phyloP scores from a whole-genome alignment of 2,797 vertebrate species.

The Pteronotus mesoamericanus region DNA sequence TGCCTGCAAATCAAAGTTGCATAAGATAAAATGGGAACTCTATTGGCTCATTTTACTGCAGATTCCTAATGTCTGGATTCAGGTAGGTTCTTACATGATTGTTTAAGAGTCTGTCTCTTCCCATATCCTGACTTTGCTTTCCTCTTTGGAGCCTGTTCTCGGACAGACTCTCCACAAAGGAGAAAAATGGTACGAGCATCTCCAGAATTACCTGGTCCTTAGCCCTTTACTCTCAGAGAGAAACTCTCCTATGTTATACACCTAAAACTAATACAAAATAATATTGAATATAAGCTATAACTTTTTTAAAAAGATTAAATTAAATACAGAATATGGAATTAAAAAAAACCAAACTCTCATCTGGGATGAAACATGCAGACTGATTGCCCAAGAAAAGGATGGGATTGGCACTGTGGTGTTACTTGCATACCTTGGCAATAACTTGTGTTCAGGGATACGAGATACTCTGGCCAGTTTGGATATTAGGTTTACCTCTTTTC shows the following conservation, averaged over 20 bases:
- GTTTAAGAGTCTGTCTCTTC: background rate
- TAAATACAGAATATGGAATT: background rate
- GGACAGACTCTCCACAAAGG: background rate
- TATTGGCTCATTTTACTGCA: background rate
- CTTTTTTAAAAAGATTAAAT: background rate
- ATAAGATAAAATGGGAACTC: background rate
- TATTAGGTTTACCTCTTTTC: background rate
- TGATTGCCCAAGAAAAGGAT: background rate
- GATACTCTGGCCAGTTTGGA: background rate
- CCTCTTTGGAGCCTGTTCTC: background rate
- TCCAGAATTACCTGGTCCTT: background rate
- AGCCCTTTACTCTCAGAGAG: background rate
- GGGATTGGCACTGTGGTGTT: background rate
- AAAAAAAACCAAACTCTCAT: background rate
- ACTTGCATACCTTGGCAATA: background rate
- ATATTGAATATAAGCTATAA: background rate
- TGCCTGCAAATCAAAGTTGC: background rate
- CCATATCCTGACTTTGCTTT: background rate
- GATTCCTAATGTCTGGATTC: background rate
- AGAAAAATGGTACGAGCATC: background rate
- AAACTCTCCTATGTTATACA: background rate
- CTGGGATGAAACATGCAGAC: background rate
- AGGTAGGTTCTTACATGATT: background rate
- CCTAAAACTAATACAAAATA: background rate
- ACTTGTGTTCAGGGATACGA: background rate